A percentile compares a stretch with the other conserved stretches of the same genome.
These are phyloP conservation scores for Enteromius paludinosus DNA, from an alignment of 2,797 vertebrate species.

Conservation along the genomic window DNA sequence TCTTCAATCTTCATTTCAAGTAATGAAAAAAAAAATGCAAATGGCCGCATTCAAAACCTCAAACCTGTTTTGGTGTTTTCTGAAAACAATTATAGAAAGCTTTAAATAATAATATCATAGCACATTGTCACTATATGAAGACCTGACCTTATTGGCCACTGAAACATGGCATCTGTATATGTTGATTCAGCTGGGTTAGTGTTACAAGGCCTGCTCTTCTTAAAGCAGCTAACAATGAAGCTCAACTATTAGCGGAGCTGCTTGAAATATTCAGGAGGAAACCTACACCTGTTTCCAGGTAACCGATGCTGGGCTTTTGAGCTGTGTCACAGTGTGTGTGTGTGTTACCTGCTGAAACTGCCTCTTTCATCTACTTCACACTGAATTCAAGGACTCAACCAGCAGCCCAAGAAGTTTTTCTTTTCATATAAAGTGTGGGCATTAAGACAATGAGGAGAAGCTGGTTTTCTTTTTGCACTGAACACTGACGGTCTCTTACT, in stretches of 20 bases:
- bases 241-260: constrained; percentile 70
- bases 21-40: not conserved
- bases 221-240: constrained; percentile 72
- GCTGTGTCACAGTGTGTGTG: constrained; percentile 65
- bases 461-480: constrained; percentile 29
- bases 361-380: constrained; percentile 63
- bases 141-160: constrained; percentile 5
- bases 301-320: constrained; percentile 76
- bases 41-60: not conserved
- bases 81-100: not conserved
- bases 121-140: not conserved
- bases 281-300: constrained; percentile 85
- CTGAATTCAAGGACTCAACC: constrained; percentile 58
- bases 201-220: constrained; percentile 66
- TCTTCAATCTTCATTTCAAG: not conserved
- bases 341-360: constrained; percentile 53
- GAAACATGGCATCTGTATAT: constrained; percentile 19
- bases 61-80: not conserved
- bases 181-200: constrained; percentile 35
- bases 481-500: constrained; percentile 7
- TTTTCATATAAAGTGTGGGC: constrained; percentile 43
- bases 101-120: not conserved
- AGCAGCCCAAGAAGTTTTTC: constrained; percentile 35
- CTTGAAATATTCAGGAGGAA: constrained; percentile 84
- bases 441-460: constrained; percentile 62